Evolutionary conservation across 1,140 invertebrate species (phyloP), one percentile per base, ranked within the genome.

Genomic region (Brachionus rotundiformis): DNA sequence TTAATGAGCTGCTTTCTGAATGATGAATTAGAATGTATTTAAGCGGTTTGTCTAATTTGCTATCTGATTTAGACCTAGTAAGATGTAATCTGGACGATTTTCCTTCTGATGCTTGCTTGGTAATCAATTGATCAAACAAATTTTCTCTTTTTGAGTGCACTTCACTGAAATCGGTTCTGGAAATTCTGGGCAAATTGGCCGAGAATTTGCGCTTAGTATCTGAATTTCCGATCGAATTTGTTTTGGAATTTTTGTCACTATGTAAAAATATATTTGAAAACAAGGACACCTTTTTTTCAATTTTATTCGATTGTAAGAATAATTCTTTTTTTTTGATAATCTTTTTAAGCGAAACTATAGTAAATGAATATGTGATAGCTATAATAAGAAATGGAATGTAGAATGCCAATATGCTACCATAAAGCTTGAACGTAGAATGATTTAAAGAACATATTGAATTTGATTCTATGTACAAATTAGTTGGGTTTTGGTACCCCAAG

Each of bases 361-460:
- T 98, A 71, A 96, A 90, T 3, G 93, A 92, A 85, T 97, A 98
- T 1, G 95, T 96, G 36, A 95, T 89, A 84, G 96, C 89, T 95
- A 98, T 98, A 61, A 98, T 94, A 7, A 92, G 90, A 44, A 98
- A 90, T 2, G 96, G 96, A 82, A 98, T 94, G 89, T 96, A 96
- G 88, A 98, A 98, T 83, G 94, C 95, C 83, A 96, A 86, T 84
- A 97, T 92, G 44, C 94, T 95, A 13, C 94, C 95, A 83, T 95
- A 94, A 82, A 95, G 91, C 86, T 95, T 94, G 89, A 95, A 96
- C 2, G 94, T 89, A 0, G 93, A 93, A 87, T 94, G 93, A 0
- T 83, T 83, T 10, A 85, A 85, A 27, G 93, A 93, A 88, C 95
- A 95, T 91, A 93, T 7, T 16, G 84, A 84, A 29, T 86, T 59